Evolutionary conservation across 2,888 invertebrate genomes (phyloP).

Genomic region (Phragmatobia fuliginosa): DNA sequence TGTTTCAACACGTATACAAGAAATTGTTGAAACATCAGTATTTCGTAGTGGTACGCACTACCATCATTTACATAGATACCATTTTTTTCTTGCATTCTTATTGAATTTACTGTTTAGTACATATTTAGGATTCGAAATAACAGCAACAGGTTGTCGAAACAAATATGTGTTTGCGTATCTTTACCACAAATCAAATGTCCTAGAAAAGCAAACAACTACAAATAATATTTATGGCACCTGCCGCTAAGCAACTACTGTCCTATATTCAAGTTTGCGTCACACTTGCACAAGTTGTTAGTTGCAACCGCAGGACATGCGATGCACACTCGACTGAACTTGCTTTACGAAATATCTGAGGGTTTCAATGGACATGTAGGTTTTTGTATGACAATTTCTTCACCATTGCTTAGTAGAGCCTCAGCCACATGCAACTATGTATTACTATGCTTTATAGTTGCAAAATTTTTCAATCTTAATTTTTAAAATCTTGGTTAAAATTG

Average conservation of each 20-base stretch:
- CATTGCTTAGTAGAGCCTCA: not conserved
- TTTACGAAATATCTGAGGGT: conserved; percentile 60
- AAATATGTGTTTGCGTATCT: not conserved
- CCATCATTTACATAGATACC: no score
- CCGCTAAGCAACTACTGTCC: conserved; percentile 55
- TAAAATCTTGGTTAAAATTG: no score
- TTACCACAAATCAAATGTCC: not conserved
- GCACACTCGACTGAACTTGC: conserved; percentile 67
- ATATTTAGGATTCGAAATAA: no score
- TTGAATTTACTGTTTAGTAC: no score
- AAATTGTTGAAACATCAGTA: no score
- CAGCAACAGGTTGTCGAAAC: no score
- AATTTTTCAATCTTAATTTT: no score
- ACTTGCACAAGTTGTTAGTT: conserved; percentile 62
- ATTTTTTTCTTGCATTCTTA: no score
- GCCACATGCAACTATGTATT: not conserved
- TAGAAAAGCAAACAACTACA: conserved; percentile 9
- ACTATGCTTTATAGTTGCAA: no score
- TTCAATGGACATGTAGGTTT: not conserved
- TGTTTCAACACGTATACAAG: not conserved
- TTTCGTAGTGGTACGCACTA: no score
- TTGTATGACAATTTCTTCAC: not conserved
- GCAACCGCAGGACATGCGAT: conserved; percentile 66
- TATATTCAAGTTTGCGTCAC: conserved; percentile 69
- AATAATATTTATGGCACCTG: conserved; percentile 25